These are phyloP conservation scores for Neodiprion fabricii DNA, from an alignment of 1,140 invertebrate genomes.

Conservation along the genomic window DNA sequence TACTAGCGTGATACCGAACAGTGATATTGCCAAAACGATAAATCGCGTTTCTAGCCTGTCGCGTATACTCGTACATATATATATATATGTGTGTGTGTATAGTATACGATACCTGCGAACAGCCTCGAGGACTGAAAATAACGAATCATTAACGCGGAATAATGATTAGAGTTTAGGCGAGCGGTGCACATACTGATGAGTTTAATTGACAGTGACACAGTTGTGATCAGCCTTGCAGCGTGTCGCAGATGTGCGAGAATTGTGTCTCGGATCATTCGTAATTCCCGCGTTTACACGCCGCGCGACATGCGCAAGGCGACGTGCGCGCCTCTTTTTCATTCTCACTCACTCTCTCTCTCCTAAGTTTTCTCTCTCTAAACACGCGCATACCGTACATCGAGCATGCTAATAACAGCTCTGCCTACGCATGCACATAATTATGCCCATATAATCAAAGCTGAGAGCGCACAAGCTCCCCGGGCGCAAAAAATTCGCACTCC, in stretches of 20 bases:
- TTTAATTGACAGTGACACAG: conserved; percentile 56
- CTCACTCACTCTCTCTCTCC: background rate
- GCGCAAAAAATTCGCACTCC: too few relatives aligned
- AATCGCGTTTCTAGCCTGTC: too few relatives aligned
- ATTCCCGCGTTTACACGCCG: background rate
- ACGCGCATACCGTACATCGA: background rate
- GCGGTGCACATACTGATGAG: conserved; percentile 55
- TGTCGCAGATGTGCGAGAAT: background rate
- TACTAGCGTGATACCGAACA: too few relatives aligned
- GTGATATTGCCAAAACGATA: too few relatives aligned
- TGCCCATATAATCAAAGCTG: background rate
- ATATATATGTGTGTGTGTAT: too few relatives aligned
- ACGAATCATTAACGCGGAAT: conserved; percentile 31
- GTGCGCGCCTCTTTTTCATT: background rate
- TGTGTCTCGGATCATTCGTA: background rate
- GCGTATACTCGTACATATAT: too few relatives aligned
- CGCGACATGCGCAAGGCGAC: background rate
- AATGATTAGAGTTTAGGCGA: conserved; percentile 47
- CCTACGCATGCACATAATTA: background rate
- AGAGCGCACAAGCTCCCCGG: too few relatives aligned
- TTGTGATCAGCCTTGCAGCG: conserved; percentile 47
- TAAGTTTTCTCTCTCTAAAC: background rate
- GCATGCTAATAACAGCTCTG: background rate
- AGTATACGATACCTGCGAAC: too few relatives aligned
- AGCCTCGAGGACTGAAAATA: conserved; percentile 27